These are phyloP conservation scores for Silurus aristotelis DNA, from an alignment of 2,797 vertebrate species.

Conservation along the genomic window DNA sequence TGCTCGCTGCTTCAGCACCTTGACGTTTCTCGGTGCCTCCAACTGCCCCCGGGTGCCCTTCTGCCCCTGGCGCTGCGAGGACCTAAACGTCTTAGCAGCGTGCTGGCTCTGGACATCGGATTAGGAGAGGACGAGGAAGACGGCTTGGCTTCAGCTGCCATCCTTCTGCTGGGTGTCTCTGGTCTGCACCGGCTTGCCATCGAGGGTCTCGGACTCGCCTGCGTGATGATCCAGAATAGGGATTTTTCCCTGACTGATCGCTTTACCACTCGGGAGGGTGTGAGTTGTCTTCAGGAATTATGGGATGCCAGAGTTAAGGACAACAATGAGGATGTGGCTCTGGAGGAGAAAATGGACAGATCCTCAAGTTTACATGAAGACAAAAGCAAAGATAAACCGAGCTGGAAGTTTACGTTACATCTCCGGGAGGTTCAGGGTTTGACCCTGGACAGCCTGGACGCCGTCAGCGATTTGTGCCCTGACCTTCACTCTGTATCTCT, in stretches of 20 bases:
- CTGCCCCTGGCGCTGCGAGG: slow-evolving; percentile 64
- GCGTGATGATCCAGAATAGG: slow-evolving; percentile 62
- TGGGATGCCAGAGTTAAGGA: slow-evolving; percentile 45
- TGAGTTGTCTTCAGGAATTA: slow-evolving; percentile 70
- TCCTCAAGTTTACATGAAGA: slow-evolving; percentile 38
- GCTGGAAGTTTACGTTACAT: slow-evolving; percentile 50
- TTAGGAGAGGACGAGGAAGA: slow-evolving; percentile 49
- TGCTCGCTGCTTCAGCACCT: slow-evolving; percentile 76
- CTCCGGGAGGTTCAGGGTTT: slow-evolving; percentile 69
- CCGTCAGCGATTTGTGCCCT: slow-evolving; percentile 68
- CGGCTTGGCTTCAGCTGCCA: slow-evolving; percentile 58
- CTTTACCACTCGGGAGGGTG: slow-evolving; percentile 60
- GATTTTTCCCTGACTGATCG: slow-evolving; percentile 41
- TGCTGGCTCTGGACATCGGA: slow-evolving; percentile 74
- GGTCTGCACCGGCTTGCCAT: slow-evolving; percentile 71
- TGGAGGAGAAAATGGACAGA: slow-evolving; percentile 23
- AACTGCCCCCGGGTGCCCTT: slow-evolving; percentile 69
- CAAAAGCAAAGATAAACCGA: neutral
- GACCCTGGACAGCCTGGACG: slow-evolving; percentile 63
- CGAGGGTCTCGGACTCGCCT: slow-evolving; percentile 64
- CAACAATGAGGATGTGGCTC: neutral
- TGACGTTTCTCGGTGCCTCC: slow-evolving; percentile 76
- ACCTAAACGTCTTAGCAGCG: slow-evolving; percentile 60
- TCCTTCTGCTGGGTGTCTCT: slow-evolving; percentile 78
- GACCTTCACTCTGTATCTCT: slow-evolving; percentile 60